phyloP scores from a whole-genome alignment of 2,113 vertebrate genomes.

The Tetrao urogallus region DNA sequence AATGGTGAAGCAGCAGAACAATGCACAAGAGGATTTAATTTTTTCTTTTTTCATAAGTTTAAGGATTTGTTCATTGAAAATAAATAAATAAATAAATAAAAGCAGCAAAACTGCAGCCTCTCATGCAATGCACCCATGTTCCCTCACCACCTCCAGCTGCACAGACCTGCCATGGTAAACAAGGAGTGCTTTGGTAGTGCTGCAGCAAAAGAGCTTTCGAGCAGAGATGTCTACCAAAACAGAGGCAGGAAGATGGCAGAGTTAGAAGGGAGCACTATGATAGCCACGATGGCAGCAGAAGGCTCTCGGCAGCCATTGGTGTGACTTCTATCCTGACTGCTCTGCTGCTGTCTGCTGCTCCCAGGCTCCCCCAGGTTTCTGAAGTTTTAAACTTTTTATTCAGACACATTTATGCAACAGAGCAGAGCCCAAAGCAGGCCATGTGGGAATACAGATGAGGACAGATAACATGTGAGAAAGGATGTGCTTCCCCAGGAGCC shows the following conservation, averaged over 20 bases:
- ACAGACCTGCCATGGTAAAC: background rate
- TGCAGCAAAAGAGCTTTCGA: fast-evolving
- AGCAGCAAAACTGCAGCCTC: fast-evolving
- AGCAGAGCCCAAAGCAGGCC: background rate
- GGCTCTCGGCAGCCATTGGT: no score
- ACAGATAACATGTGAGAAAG: background rate
- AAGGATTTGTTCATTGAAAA: background rate
- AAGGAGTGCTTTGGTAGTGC: fast-evolving
- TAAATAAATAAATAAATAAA: background rate
- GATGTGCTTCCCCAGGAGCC: background rate
- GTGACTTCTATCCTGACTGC: background rate
- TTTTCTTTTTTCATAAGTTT: fast-evolving
- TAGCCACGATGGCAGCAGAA: background rate
- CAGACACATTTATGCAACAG: background rate
- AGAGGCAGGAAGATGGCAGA: fast-evolving
- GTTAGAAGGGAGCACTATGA: background rate
- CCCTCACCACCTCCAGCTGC: fast-evolving
- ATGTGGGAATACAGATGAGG: background rate
- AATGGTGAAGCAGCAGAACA: background rate
- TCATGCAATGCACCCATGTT: fast-evolving
- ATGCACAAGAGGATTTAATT: background rate
- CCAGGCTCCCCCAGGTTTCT: background rate
- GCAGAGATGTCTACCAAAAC: background rate
- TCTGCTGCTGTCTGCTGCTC: background rate
- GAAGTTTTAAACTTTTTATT: background rate